Evolutionary conservation across 1,140 invertebrate species (phyloP).

Genomic region (Hestina assimilis): DNA sequence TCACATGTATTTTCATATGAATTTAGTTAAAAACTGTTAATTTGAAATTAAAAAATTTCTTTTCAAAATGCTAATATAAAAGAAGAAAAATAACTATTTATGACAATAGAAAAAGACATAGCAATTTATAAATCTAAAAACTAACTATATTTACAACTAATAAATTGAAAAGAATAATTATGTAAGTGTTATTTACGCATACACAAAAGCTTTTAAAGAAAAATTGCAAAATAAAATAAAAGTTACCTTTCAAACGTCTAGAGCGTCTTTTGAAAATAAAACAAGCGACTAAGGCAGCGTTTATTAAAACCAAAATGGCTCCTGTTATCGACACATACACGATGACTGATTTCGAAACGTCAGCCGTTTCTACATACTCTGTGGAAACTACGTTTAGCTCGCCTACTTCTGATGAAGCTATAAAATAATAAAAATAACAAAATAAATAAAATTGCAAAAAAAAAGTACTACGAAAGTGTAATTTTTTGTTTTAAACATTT

Average conservation of each 20-base stretch:
- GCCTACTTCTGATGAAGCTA: constrained; percentile 72
- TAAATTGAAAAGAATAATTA: neutral
- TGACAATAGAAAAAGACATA: no score
- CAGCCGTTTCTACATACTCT: constrained; percentile 81
- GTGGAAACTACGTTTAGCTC: constrained; percentile 82
- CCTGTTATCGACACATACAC: constrained; percentile 89
- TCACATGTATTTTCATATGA: no score
- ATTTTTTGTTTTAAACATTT: neutral
- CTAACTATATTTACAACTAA: no score
- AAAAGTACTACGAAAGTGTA: constrained; percentile 30
- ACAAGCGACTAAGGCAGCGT: constrained; percentile 90
- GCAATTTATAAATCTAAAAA: no score
- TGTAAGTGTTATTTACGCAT: neutral
- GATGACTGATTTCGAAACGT: constrained; percentile 85
- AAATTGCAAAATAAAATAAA: constrained; percentile 12
- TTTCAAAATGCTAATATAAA: no score
- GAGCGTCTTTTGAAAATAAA: constrained; percentile 88
- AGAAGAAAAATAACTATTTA: no score
- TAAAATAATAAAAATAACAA: constrained; percentile 76
- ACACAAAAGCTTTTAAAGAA: neutral
- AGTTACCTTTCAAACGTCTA: constrained; percentile 82
- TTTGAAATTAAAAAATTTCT: no score
- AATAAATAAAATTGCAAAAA: constrained; percentile 64
- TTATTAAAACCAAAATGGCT: constrained; percentile 87
- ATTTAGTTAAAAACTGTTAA: no score